Evolutionary conservation across 2,797 vertebrate species (phyloP).

Genomic region (Galaxias olidus): DNA sequence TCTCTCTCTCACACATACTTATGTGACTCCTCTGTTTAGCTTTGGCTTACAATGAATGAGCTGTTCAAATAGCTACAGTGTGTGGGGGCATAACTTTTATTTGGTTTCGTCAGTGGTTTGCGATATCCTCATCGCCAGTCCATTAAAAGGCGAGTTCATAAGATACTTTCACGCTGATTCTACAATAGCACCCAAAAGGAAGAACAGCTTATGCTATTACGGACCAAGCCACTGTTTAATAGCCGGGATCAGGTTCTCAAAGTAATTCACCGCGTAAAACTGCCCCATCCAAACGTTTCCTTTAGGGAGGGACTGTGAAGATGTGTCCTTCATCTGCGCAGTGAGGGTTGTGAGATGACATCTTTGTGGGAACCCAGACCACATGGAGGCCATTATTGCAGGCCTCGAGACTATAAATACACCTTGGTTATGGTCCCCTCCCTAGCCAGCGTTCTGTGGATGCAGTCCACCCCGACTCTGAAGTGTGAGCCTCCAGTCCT

Average conservation of each 20-base stretch:
- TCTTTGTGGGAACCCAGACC: slow-evolving; percentile 60
- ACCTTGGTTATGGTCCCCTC: slow-evolving; percentile 48
- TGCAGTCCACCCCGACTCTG: slow-evolving; percentile 45
- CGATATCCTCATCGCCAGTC: neutral
- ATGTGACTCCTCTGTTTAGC: neutral
- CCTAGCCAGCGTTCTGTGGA: slow-evolving; percentile 40
- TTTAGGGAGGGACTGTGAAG: slow-evolving; percentile 16
- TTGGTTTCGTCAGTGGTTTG: neutral
- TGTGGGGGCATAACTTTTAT: neutral
- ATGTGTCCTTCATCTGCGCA: slow-evolving; percentile 31
- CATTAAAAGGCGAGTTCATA: too few relatives aligned
- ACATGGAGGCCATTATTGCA: slow-evolving; percentile 74
- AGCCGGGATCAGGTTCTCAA: neutral
- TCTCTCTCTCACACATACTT: neutral
- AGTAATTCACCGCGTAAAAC: slow-evolving; percentile 37
- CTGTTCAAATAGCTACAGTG: neutral
- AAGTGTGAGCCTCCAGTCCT: slow-evolving; percentile 42
- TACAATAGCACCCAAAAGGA: neutral
- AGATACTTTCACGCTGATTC: too few relatives aligned
- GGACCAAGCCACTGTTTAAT: neutral
- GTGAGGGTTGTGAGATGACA: slow-evolving; percentile 60
- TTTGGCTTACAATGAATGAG: neutral
- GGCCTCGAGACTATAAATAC: slow-evolving; percentile 75
- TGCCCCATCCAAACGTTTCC: slow-evolving; percentile 48
- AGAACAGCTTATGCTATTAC: neutral